These are phyloP conservation scores for Philaethria dido DNA, from an alignment of 2,888 invertebrate species.

Conservation along the genomic window DNA sequence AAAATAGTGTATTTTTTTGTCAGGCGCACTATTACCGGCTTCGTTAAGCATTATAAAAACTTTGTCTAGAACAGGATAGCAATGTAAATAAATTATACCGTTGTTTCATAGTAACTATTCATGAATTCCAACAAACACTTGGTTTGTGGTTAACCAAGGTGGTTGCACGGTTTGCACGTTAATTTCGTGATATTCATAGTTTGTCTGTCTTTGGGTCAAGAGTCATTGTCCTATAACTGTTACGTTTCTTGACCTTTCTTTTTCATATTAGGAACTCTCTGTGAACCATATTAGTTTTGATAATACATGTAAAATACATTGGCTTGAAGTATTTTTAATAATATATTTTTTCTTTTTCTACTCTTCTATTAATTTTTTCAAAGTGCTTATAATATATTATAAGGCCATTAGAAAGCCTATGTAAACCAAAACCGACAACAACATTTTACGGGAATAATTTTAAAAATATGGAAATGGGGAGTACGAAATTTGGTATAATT, in stretches of 20 bases:
- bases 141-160: background rate
- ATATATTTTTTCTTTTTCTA: background rate
- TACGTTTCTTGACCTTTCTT: slow-evolving; percentile 51
- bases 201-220: slow-evolving; percentile 40
- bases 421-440: too few relatives aligned
- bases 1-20: background rate
- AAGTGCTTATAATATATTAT: too few relatives aligned
- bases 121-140: background rate
- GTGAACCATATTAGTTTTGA: background rate
- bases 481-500: too few relatives aligned
- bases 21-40: background rate
- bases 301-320: too few relatives aligned
- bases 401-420: too few relatives aligned
- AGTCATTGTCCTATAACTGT: slow-evolving; percentile 64
- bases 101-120: background rate
- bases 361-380: too few relatives aligned
- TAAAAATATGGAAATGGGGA: too few relatives aligned
- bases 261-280: slow-evolving; percentile 20
- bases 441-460: too few relatives aligned
- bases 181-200: slow-evolving; percentile 17
- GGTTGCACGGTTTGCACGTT: background rate
- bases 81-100: background rate
- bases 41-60: background rate
- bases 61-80: background rate
- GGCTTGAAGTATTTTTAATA: background rate